A percentile compares a stretch with the other conserved stretches of the same genome.
These are phyloP conservation scores for Neogale vison DNA, from an alignment of 2,113 vertebrate species.

Conservation along the genomic window DNA sequence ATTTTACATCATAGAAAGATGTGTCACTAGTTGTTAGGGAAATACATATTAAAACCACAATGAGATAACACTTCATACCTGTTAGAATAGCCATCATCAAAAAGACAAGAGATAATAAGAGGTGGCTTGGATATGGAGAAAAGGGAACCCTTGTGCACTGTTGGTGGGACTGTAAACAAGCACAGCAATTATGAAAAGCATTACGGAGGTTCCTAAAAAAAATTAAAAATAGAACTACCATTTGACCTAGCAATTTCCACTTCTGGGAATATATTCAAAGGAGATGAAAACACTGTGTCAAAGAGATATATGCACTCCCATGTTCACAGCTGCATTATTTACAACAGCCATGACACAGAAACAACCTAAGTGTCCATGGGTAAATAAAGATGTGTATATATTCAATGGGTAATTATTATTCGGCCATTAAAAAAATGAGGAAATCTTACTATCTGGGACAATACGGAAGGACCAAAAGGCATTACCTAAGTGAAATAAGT, in stretches of 20 bases:
- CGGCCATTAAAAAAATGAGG: background rate
- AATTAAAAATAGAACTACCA: background rate
- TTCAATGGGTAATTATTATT: background rate
- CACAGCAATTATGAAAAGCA: background rate
- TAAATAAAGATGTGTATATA: background rate
- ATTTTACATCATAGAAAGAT: background rate
- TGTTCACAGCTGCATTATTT: background rate
- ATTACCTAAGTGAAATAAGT: background rate
- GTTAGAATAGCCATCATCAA: background rate
- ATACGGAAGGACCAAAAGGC: background rate
- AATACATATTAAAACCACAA: background rate
- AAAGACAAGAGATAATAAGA: background rate
- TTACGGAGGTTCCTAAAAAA: background rate
- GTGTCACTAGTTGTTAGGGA: background rate
- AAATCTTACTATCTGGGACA: background rate
- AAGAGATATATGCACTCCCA: background rate
- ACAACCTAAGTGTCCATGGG: background rate
- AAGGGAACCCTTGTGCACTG: background rate
- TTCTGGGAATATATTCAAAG: background rate
- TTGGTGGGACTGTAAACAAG: background rate
- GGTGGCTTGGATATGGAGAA: background rate
- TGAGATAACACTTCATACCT: background rate
- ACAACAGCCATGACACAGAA: background rate
- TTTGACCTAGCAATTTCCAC: background rate
- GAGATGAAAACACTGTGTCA: background rate